Conservation (phyloP, 2,113 vertebrate species). For the Forbesichthys papilliferus region DNA sequence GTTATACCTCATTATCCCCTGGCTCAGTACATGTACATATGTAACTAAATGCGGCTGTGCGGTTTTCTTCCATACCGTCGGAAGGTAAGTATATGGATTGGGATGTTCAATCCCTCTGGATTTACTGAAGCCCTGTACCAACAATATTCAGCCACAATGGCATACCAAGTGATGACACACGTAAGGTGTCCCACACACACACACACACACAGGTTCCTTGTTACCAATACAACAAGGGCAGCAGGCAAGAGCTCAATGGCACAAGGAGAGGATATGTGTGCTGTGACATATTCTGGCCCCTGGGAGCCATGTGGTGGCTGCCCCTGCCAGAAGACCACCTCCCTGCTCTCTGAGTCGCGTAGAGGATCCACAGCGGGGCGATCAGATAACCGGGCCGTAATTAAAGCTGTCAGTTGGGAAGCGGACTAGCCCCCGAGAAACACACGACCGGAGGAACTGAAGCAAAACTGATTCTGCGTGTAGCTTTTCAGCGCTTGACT, state of each 20-base stretch:
- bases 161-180: conserved; percentile 7
- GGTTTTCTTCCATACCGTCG: not conserved
- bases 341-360: conserved; percentile 66
- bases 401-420: conserved; percentile 97
- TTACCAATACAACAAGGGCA: conserved; percentile 34
- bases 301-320: conserved; percentile 23
- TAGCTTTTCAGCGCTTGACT: conserved; percentile 94
- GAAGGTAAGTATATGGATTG: conserved; percentile 45
- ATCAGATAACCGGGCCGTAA: conserved; percentile 92
- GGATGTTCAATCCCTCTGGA: not conserved
- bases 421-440: conserved; percentile 87
- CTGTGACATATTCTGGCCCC: conserved; percentile 46
- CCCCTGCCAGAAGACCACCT: conserved; percentile 20
- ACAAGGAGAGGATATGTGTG: conserved; percentile 28
- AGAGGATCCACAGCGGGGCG: conserved; percentile 82
- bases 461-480: conserved; percentile 91
- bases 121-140: conserved; percentile 15
- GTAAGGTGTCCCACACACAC: conserved; percentile 5
- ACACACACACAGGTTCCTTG: conserved; percentile 18
- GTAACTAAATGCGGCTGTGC: too few species aligned
- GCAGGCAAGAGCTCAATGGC: conserved; percentile 35
- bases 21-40: not conserved
- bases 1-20: not conserved
- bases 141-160: conserved; percentile 10
- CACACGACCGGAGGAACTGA: conserved; percentile 89